Percentiles rank a stretch among this genome's conserved stretches.
Conservation (phyloP, 2,888 invertebrate species). For the Branchipolynoe longqiensis region DNA sequence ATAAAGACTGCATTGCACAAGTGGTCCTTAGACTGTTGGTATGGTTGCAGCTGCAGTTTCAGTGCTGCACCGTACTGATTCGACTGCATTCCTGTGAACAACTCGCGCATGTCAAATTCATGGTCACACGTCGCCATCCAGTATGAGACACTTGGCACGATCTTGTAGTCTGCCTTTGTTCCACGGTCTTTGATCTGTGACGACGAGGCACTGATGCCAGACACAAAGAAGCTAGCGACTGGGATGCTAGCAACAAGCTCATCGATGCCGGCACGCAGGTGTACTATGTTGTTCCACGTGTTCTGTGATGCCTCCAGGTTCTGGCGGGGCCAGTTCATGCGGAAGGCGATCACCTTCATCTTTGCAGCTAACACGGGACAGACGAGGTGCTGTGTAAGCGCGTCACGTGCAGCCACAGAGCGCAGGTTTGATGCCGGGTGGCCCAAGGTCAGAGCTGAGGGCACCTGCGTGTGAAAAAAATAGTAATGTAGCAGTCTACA, state of each 20-base stretch:
- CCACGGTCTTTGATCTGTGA: neutral
- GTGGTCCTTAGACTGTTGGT: slow-evolving; percentile 7
- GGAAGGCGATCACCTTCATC: slow-evolving; percentile 23
- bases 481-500: too few species aligned
- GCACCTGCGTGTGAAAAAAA: neutral
- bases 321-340: slow-evolving; percentile 33
- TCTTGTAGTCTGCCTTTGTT: slow-evolving; percentile 29
- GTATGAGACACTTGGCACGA: slow-evolving; percentile 13
- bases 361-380: neutral
- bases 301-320: neutral
- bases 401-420: neutral
- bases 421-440: slow-evolving; percentile 23
- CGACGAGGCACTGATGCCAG: neutral
- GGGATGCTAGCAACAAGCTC: neutral
- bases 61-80: neutral
- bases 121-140: slow-evolving; percentile 6
- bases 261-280: neutral
- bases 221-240: slow-evolving; percentile 7
- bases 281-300: neutral
- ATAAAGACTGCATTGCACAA: neutral
- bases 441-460: neutral
- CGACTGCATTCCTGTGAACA: neutral
- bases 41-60: slow-evolving; percentile 19
- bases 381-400: neutral
- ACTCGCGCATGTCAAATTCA: neutral